Base-by-base conservation (phyloP, 2,113 vertebrate genomes). In the Rhadina sibilatrix region DNA sequence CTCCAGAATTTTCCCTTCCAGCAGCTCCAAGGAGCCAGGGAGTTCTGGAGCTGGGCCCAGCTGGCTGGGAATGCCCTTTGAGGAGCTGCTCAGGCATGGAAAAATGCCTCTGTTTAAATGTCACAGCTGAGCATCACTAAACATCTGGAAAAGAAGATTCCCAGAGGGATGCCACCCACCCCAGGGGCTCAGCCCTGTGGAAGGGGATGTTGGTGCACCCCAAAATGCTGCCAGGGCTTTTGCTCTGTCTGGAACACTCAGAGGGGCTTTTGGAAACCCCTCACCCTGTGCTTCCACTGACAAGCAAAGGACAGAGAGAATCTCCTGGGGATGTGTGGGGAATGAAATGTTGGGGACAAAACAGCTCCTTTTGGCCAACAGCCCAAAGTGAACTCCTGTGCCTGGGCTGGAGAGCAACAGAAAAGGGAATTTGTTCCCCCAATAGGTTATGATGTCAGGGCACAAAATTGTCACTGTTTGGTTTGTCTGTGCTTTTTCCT, bases 401-500 rank as follows among this genome's bases (percentile, higher is more conserved):
- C 50, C 33, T 1, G 50, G 19, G 35, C 21, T 33, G n/a, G 20
- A 30, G 12, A 64, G 12, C 3, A 27, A 19, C 10, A 50, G 6
- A 4, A 23, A 46, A 35, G 10, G 4, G 27, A 8, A 4, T 12
- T 8, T 15, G 6, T 6, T 13, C 1, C 4, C 9, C 5, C 16
- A 5, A 1, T 0, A 10, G 13, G 15, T 19, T 8, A 14, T 4
- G 9, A 22, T 21, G 5, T 6, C 46, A 23, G 15, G 25, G 16
- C 0, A 2, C 14, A 42, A 13, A 69, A 2, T 0, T 7, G 9
- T 7, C 40, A 5, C 3, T 6, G 37, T 8, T 16, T 19, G 1
- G 10, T 2, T 20, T 15, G 12, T 12, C 19, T 33, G 11, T 5
- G 38, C 6, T 11, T 56, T 24, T 20, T 1, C 0, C 3, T 19